A percentile compares a stretch with the other conserved stretches of the same genome.
Evolutionary conservation across 2,888 invertebrate species (phyloP).

Genomic region (Autographa gamma): DNA sequence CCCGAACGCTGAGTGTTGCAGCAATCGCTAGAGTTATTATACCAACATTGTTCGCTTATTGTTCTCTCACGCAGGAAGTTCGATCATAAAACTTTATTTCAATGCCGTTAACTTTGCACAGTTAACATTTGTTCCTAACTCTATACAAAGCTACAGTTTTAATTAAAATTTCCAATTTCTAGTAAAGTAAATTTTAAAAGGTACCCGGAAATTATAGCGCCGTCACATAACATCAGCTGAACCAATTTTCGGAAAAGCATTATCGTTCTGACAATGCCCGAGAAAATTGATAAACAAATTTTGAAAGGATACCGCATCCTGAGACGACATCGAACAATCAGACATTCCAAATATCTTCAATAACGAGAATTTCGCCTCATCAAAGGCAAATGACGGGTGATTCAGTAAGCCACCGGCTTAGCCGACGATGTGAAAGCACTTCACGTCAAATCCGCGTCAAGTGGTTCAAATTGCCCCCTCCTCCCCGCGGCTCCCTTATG

Average conservation of each 20-base stretch:
- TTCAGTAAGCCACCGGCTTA: constrained; percentile 77
- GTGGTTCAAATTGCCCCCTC: constrained; percentile 77
- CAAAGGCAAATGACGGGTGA: constrained; percentile 78
- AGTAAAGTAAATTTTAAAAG: constrained; percentile 11
- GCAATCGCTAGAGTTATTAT: constrained; percentile 67
- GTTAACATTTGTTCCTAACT: constrained; percentile 67
- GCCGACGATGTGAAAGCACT: constrained; percentile 75
- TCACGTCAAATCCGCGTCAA: constrained; percentile 80
- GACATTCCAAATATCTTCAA: constrained; percentile 69
- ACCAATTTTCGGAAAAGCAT: not conserved
- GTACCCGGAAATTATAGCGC: not conserved
- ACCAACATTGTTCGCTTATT: constrained; percentile 70
- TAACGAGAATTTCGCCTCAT: constrained; percentile 74
- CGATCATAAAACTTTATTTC: constrained; percentile 76
- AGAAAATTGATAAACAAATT: constrained; percentile 47
- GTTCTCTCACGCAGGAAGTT: constrained; percentile 73
- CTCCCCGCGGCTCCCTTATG: constrained; percentile 65
- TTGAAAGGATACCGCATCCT: constrained; percentile 44
- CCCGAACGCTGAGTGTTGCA: constrained; percentile 60
- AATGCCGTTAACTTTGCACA: constrained; percentile 66
- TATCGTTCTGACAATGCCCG: constrained; percentile 35
- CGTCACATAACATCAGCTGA: not conserved
- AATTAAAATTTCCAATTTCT: constrained; percentile 63
- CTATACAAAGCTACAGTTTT: constrained; percentile 63
- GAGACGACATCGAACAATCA: constrained; percentile 58